Conservation (phyloP, 2,888 invertebrate genomes). For the Apamea crenata region DNA sequence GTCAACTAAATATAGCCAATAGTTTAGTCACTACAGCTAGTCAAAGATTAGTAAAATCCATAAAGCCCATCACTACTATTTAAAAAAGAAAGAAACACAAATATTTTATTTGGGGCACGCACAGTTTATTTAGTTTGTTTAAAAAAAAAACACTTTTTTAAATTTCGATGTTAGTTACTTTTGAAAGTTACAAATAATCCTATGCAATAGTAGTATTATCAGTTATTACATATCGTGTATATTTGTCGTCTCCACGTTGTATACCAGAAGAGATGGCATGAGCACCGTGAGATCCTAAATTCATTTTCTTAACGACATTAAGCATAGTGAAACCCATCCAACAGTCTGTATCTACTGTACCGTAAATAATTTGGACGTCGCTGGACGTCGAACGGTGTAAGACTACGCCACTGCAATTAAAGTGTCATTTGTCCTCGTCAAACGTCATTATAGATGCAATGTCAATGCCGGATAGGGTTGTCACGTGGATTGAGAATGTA, state of each 20-base stretch:
- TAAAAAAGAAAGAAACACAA: too few species aligned
- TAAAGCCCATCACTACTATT: neutral
- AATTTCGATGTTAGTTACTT: neutral
- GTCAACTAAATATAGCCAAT: neutral
- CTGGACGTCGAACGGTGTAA: slow-evolving; percentile 33
- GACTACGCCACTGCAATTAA: slow-evolving; percentile 71
- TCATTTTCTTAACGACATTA: neutral
- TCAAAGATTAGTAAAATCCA: neutral
- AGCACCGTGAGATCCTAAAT: too few species aligned
- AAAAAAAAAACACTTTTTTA: neutral
- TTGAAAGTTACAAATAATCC: neutral
- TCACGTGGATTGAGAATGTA: neutral
- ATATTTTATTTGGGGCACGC: too few species aligned
- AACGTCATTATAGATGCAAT: slow-evolving; percentile 72
- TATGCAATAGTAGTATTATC: neutral
- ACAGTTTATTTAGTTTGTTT: too few species aligned
- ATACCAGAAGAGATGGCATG: neutral
- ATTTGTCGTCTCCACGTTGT: neutral
- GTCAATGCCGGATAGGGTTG: slow-evolving; percentile 71
- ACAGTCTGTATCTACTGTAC: neutral
- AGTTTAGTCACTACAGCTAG: neutral
- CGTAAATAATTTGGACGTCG: slow-evolving; percentile 35
- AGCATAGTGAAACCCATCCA: neutral
- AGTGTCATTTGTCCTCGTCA: slow-evolving; percentile 70
- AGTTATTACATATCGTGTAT: neutral